Percentiles rank a stretch among this genome's conserved stretches.
Conservation (phyloP, 2,888 invertebrate species). For the Trisateles emortualis region DNA sequence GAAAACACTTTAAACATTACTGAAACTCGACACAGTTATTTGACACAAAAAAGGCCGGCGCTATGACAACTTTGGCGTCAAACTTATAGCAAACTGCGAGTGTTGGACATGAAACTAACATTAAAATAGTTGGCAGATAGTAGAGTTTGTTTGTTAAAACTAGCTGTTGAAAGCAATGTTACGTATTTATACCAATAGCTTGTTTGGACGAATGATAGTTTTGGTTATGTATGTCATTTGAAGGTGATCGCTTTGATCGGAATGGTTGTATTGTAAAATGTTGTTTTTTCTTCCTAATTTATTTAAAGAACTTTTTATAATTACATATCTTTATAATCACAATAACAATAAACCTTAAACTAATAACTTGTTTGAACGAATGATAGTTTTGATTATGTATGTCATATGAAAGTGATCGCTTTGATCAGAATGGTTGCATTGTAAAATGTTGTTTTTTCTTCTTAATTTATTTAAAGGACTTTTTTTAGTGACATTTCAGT, state of each 20-base stretch:
- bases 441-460: too few relatives aligned
- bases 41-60: constrained; percentile 2
- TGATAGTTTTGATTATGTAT: too few relatives aligned
- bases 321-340: too few relatives aligned
- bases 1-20: background rate
- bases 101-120: constrained; percentile 50
- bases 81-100: constrained; percentile 55
- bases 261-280: too few relatives aligned
- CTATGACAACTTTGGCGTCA: constrained; percentile 22
- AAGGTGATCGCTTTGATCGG: background rate
- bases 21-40: background rate
- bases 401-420: background rate
- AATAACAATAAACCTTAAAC: too few relatives aligned
- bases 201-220: constrained; percentile 20
- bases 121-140: constrained; percentile 48
- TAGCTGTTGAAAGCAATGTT: constrained; percentile 17
- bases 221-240: background rate
- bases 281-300: too few relatives aligned
- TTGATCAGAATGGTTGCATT: too few relatives aligned
- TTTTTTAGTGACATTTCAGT: too few relatives aligned
- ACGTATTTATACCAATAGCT: constrained; percentile 7
- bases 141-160: constrained; percentile 58
- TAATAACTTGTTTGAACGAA: too few relatives aligned
- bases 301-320: too few relatives aligned
- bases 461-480: too few relatives aligned